These are phyloP conservation scores for Drosophila fulvimacula DNA, from an alignment of 2,888 invertebrate genomes.

Conservation along the genomic window DNA sequence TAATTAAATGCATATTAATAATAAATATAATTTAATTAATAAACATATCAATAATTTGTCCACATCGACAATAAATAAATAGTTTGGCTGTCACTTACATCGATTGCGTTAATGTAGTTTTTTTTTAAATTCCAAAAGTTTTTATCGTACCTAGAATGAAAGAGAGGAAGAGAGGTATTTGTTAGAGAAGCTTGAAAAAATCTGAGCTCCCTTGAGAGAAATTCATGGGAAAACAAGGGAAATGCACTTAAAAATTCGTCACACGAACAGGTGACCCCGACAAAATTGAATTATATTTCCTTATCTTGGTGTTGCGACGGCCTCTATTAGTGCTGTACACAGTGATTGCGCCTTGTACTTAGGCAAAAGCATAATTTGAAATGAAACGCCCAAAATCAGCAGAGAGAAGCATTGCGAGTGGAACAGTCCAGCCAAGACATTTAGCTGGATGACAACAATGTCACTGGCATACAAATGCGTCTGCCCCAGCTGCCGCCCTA, in stretches of 20 bases:
- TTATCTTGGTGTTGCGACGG: background rate
- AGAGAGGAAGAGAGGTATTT: constrained; percentile 16
- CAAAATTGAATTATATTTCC: constrained; percentile 63
- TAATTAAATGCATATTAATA: no score
- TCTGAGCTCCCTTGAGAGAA: background rate
- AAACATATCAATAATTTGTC: background rate
- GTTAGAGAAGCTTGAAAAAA: constrained; percentile 25
- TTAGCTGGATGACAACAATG: constrained; percentile 74
- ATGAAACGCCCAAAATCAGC: constrained; percentile 22
- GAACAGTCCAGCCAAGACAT: constrained; percentile 41
- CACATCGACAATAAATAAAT: background rate
- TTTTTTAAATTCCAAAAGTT: no score
- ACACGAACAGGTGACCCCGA: constrained; percentile 62
- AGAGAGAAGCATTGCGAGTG: constrained; percentile 16
- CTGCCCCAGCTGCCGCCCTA: constrained; percentile 1
- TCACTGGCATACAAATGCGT: constrained; percentile 72
- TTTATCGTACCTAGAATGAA: constrained; percentile 54
- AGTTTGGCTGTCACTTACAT: constrained; percentile 8
- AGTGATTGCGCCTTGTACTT: constrained; percentile 28
- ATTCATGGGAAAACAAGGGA: constrained; percentile 36
- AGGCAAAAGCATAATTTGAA: constrained; percentile 21
- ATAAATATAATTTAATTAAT: no score
- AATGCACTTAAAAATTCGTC: constrained; percentile 76
- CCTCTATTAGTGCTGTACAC: constrained; percentile 10
- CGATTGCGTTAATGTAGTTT: background rate